A percentile compares a stretch with the other conserved stretches of the same genome.
Evolutionary conservation across 2,113 vertebrate genomes (phyloP).

Genomic region (Semicossyphus pulcher): DNA sequence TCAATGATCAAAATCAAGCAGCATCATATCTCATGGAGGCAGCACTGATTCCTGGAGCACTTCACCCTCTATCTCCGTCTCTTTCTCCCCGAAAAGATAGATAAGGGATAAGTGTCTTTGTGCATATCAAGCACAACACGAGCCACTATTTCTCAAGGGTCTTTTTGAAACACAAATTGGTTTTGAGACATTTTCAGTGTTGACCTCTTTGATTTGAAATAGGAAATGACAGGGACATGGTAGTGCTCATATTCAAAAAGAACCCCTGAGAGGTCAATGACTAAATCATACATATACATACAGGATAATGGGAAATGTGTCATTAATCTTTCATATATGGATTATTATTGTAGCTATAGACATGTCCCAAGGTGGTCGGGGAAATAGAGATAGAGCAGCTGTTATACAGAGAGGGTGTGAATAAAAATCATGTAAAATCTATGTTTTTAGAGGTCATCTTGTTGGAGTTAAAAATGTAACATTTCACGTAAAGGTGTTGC

Average conservation of each 20-base stretch:
- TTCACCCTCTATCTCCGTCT: constrained; percentile 73
- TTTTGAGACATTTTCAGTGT: constrained; percentile 79
- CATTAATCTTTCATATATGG: constrained; percentile 75
- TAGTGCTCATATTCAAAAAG: constrained; percentile 60
- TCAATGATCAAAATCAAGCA: constrained; percentile 85
- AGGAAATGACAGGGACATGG: constrained; percentile 78
- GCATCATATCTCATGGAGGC: constrained; percentile 81
- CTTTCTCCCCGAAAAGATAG: constrained; percentile 72
- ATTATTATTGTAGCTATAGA: constrained; percentile 67
- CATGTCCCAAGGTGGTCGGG: constrained; percentile 58
- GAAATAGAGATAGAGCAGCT: constrained; percentile 58
- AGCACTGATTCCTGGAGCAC: constrained; percentile 79
- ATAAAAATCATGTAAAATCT: constrained; percentile 8
- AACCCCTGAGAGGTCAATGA: constrained; percentile 77
- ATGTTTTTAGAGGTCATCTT: neutral
- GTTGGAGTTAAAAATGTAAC: too few species aligned
- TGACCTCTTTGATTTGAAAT: constrained; percentile 83
- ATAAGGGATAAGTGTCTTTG: constrained; percentile 83
- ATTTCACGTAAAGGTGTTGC: too few species aligned
- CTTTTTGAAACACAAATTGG: constrained; percentile 83
- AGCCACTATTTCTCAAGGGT: constrained; percentile 78
- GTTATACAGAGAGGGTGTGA: constrained; percentile 28
- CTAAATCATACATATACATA: constrained; percentile 72
- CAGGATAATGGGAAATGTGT: constrained; percentile 64
- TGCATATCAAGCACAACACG: constrained; percentile 80